Percentiles rank a stretch among this genome's conserved stretches.
Conservation (phyloP, 2,797 vertebrate genomes). For the Melanotaenia nigrans region DNA sequence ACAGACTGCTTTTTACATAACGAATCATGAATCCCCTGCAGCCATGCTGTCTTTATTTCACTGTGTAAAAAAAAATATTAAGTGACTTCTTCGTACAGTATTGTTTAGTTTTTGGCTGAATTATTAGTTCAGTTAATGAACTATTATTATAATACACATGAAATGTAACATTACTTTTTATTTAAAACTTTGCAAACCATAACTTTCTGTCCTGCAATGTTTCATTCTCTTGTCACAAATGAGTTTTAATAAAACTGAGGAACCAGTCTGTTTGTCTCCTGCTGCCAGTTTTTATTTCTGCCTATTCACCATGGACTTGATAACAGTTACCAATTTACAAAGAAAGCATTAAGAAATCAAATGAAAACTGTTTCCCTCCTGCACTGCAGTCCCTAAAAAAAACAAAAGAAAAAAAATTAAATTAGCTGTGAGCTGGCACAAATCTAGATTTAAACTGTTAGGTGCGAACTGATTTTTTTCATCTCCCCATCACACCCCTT, state of each 20-base stretch:
- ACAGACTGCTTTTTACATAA: conserved; percentile 77
- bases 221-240: conserved; percentile 32
- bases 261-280: conserved; percentile 24
- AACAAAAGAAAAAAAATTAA: conserved; percentile 41
- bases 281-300: conserved; percentile 40
- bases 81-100: conserved; percentile 50
- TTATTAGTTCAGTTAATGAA: not conserved
- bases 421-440: conserved; percentile 35
- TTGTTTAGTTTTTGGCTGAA: conserved; percentile 35
- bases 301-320: conserved; percentile 72
- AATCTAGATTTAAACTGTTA: conserved; percentile 30
- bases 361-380: conserved; percentile 25
- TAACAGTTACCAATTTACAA: conserved; percentile 8
- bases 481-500: conserved; percentile 62
- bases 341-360: conserved; percentile 28
- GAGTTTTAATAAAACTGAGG: conserved; percentile 15
- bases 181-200: conserved; percentile 8
- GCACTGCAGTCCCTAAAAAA: conserved; percentile 34
- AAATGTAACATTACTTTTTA: conserved; percentile 12
- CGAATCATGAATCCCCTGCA: conserved; percentile 21
- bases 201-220: conserved; percentile 13
- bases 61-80: conserved; percentile 24
- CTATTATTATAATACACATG: conserved; percentile 1
- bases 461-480: conserved; percentile 44
- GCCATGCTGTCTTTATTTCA: conserved; percentile 46